phyloP scores from a whole-genome alignment of 1,140 invertebrate species.

The Macrobrachium nipponense region DNA sequence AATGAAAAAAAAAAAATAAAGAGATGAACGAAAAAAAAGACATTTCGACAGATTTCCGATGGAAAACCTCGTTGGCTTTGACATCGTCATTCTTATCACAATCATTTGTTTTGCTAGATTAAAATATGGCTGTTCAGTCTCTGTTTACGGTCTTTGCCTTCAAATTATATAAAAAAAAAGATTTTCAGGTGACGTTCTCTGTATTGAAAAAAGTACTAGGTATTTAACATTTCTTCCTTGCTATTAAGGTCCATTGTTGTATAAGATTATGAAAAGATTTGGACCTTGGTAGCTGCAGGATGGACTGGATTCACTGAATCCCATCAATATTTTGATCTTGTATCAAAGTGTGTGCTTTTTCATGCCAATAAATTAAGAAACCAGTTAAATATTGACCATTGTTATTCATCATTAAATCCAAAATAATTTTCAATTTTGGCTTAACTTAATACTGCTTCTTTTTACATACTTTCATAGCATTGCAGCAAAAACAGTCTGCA shows the following conservation, averaged over 20 bases:
- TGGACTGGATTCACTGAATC: slow-evolving; percentile 62
- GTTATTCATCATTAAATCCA: neutral
- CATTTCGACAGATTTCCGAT: neutral
- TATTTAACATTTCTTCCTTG: slow-evolving; percentile 61
- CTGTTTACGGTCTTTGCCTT: slow-evolving; percentile 61
- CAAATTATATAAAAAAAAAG: slow-evolving; percentile 37
- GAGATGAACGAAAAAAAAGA: no score
- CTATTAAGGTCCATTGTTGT: slow-evolving; percentile 63
- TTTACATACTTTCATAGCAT: no score
- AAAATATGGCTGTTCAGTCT: slow-evolving; percentile 57
- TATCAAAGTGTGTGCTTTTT: slow-evolving; percentile 63
- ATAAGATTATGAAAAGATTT: slow-evolving; percentile 63
- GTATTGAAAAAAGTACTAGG: slow-evolving; percentile 59
- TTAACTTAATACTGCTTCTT: no score
- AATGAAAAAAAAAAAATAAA: no score
- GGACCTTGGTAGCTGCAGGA: slow-evolving; percentile 62
- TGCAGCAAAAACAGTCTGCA: no score
- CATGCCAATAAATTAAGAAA: slow-evolving; percentile 63
- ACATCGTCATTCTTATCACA: slow-evolving; percentile 40
- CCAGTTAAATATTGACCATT: slow-evolving; percentile 49
- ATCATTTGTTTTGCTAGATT: slow-evolving; percentile 55
- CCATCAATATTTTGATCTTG: slow-evolving; percentile 62
- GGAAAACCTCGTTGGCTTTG: neutral
- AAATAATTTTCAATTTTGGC: no score
- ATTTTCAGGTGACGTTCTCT: slow-evolving; percentile 61